These are phyloP conservation scores for Pilophorus perplexus DNA, from an alignment of 2,888 invertebrate genomes.

Conservation along the genomic window DNA sequence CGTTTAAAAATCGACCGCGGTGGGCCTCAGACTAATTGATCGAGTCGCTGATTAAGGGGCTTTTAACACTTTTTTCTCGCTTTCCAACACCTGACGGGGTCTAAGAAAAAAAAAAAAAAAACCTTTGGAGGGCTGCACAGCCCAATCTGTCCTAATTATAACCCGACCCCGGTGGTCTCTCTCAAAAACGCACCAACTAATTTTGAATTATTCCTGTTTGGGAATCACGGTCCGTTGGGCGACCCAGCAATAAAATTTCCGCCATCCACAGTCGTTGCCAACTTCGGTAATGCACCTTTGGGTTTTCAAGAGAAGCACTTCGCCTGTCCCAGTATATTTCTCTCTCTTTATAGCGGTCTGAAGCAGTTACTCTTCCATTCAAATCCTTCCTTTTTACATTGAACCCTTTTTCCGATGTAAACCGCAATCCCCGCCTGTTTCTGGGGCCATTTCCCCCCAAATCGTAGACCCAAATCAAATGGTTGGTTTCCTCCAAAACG, in stretches of 20 bases:
- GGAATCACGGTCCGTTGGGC: conserved; percentile 20
- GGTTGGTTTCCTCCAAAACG: conserved; percentile 11
- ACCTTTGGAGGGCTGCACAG: too few relatives aligned
- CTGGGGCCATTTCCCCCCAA: conserved; percentile 10
- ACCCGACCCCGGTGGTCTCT: conserved; percentile 1
- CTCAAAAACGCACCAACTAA: neutral
- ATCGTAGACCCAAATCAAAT: conserved; percentile 9
- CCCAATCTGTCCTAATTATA: conserved; percentile 17
- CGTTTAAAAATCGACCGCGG: neutral
- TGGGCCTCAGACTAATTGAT: conserved; percentile 12
- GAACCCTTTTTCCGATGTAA: conserved; percentile 7
- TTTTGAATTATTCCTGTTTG: conserved; percentile 1
- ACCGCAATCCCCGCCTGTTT: conserved; percentile 1
- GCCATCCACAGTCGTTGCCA: too few relatives aligned
- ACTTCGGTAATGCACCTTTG: conserved; percentile 8
- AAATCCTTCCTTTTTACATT: neutral
- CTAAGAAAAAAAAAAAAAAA: neutral
- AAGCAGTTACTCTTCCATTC: conserved; percentile 20
- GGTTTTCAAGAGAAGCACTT: neutral
- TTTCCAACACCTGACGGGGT: conserved; percentile 13
- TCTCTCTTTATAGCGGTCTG: conserved; percentile 11
- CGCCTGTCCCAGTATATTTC: conserved; percentile 6
- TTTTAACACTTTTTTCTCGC: neutral
- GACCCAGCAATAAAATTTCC: conserved; percentile 16
- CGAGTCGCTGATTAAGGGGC: neutral